Evolutionary conservation across 2,888 invertebrate species (phyloP), one percentile per base, ranked within the genome.

Genomic region (Bugula neritina): DNA sequence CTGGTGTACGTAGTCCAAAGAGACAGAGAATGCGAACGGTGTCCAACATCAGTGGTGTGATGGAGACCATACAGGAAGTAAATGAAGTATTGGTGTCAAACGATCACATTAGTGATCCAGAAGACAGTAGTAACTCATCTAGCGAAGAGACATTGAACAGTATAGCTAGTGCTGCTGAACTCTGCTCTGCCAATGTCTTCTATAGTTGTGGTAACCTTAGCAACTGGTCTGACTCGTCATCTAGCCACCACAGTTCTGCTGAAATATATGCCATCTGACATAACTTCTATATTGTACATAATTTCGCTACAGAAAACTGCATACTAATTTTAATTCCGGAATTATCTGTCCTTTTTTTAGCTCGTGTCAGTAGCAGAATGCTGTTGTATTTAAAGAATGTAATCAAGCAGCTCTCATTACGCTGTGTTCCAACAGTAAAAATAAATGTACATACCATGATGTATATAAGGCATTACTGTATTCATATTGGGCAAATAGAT

Each of bases 1-100:
- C 29, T 35, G 70, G 52, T 35, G 70, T 17, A 5, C 35, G 54
- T 17, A 70, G 70, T 29, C 43, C 52, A 2, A 70, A 70, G 25
- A 70, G 70, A 52, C 54, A 43, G 70, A 35, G 70, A 27, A 29
- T 54, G 29, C 21, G 70, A 17, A 70, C 70, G 5, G 31, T 70
- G 5, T 70, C 70, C 2, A 70, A 70, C 52, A 43, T 70, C 5
- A 54, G 52, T 23, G 54, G 52, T 21, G 70, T 70, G 3, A 70
- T 70, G 70, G 70, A 70, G 25, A 70, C 70, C 54, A 70, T 70
- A 70, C 29, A 54, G 70, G 70, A 70, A 29, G 52, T 54, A 2
- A 70, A 43, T 52, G 70, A 70, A 25, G 27, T 43, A 1, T 10
- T 54, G 13, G 43, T 5, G 25, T 70, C 70, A 17, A 43, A n/a